These are phyloP conservation scores for Gila robusta DNA, from an alignment of 2,797 vertebrate species.

Conservation along the genomic window DNA sequence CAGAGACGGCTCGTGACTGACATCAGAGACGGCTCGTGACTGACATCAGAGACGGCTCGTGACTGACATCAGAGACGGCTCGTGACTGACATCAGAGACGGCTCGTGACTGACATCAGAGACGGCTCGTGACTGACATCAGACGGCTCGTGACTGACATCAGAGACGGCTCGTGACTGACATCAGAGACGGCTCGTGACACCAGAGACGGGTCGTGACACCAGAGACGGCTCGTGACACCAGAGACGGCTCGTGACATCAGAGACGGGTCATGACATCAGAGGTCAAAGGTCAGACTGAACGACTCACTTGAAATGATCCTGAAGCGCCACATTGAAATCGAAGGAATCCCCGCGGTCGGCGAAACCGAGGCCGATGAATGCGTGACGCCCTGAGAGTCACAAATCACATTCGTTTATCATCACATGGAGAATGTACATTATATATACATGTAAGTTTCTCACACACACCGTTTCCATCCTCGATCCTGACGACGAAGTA, in stretches of 20 bases:
- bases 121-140: background rate
- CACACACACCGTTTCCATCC: slow-evolving; percentile 82
- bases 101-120: too few relatives aligned
- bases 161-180: too few relatives aligned
- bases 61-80: too few relatives aligned
- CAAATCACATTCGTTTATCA: background rate
- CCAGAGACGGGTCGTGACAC: background rate
- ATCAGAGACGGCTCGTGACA: slow-evolving; percentile 3
- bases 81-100: too few relatives aligned
- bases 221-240: too few relatives aligned
- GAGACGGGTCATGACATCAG: background rate
- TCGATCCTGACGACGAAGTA: slow-evolving; percentile 94
- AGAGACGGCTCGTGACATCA: too few relatives aligned
- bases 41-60: too few relatives aligned
- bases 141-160: background rate
- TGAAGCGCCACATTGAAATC: slow-evolving; percentile 98
- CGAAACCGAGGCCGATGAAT: slow-evolving; percentile 94
- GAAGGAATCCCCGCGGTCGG: slow-evolving; percentile 96
- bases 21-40: too few relatives aligned
- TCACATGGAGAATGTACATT: background rate
- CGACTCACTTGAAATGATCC: slow-evolving; percentile 97
- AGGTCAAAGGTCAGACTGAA: slow-evolving; percentile 7
- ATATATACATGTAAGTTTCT: rapidly evolving
- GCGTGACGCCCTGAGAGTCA: slow-evolving; percentile 85
- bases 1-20: too few relatives aligned